Base-by-base conservation (phyloP, 1,140 invertebrate genomes). In the Reticulitermes speratus region DNA sequence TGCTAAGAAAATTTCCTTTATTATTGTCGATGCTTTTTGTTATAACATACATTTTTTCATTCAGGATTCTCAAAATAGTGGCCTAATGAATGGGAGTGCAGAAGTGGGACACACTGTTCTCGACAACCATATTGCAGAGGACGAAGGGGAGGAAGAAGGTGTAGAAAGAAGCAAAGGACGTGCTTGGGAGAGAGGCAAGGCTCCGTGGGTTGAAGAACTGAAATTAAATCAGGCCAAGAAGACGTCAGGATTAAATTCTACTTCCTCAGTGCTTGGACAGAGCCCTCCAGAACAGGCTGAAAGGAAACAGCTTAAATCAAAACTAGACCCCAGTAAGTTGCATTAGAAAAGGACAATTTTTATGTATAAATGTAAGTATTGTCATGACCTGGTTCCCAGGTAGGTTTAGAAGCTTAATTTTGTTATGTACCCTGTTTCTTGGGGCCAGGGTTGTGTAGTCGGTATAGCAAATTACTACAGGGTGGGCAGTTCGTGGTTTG, bases 121-220 rank as follows among this genome's bases (percentile, higher is more conserved):
- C 44, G 86, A 86, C 25, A 52, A 86, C 83, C 55, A 44, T n/a
- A 11, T 59, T n/a, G 69, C 21, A 9, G 84, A 45, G 45, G 44
- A 45, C 16, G 86, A 55, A 0, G 91, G 91, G 30, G 91, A 91
- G 38, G 88, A 90, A 23, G 91, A 91, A 23, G 89, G 91, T 86
- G 92, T 92, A 82, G 90, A 92, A 88, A 90, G 89, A 32, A 93
- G 92, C 88, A 92, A 92, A 9, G 92, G 92, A 88, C 89, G 92
- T 55, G 89, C 91, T 3, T 91, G 92, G 87, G 93, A 92, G 92
- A 94, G 94, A 88, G 93, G 94, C 87, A 93, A 92, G 88, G 94
- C 93, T 83, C 94, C 94, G 0, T 95, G 94, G 94, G 92, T 95
- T 91, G 94, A 93, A 87, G 94, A 95, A 88, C 91, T 95, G 87